phyloP scores from a whole-genome alignment of 2,888 invertebrate species.

The Spicauda simplicius region DNA sequence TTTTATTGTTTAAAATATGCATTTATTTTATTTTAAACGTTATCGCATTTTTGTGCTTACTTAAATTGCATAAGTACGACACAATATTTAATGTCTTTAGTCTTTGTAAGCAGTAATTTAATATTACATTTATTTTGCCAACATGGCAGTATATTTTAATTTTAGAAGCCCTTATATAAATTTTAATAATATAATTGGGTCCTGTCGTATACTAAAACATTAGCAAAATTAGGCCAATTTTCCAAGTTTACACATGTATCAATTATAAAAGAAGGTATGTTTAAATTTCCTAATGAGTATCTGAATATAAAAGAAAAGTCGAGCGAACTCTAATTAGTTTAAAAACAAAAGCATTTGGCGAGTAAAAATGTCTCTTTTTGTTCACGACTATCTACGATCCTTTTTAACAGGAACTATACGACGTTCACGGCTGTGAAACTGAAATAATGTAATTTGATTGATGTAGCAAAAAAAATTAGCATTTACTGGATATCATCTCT shows the following conservation, averaged over 20 bases:
- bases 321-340: slow-evolving; percentile 68
- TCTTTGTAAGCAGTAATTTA: too few relatives aligned
- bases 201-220: not conserved
- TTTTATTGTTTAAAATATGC: too few relatives aligned
- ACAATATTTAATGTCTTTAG: too few relatives aligned
- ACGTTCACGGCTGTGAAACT: not conserved
- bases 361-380: slow-evolving; percentile 37
- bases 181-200: not conserved
- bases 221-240: slow-evolving; percentile 12
- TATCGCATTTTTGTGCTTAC: too few relatives aligned
- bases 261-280: slow-evolving; percentile 57
- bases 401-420: not conserved
- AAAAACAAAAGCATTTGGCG: slow-evolving; percentile 65
- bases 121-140: too few relatives aligned
- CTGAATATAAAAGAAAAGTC: slow-evolving; percentile 46
- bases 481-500: too few relatives aligned
- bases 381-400: slow-evolving; percentile 6
- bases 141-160: too few relatives aligned
- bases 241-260: slow-evolving; percentile 55
- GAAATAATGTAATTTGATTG: too few relatives aligned
- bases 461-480: too few relatives aligned
- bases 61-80: too few relatives aligned
- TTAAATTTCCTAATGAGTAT: slow-evolving; percentile 47
- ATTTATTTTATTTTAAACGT: too few relatives aligned
- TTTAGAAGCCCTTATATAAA: not conserved